phyloP scores from a whole-genome alignment of 2,888 invertebrate species.

The Drosophila mayaguana region DNA sequence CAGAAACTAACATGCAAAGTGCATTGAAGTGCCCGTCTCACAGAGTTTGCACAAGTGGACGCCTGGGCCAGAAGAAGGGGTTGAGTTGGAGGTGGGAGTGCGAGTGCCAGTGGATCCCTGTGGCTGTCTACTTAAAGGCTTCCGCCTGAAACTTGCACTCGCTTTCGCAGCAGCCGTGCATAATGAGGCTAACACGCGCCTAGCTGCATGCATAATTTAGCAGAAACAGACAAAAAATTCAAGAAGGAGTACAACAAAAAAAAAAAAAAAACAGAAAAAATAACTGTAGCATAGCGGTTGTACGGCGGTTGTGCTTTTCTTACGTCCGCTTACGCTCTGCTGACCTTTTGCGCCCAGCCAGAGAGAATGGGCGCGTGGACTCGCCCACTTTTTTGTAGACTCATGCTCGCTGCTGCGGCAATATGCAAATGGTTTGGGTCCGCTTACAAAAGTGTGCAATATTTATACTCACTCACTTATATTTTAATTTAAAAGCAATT shows the following conservation, averaged over 20 bases:
- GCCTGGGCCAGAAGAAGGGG: slow-evolving; percentile 5
- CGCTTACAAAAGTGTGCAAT: slow-evolving; percentile 37
- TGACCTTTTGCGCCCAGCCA: slow-evolving; percentile 48
- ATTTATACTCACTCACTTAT: slow-evolving; percentile 45
- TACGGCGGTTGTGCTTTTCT: slow-evolving; percentile 54
- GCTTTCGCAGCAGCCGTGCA: slow-evolving; percentile 68
- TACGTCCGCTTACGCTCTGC: slow-evolving; percentile 11
- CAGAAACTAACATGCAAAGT: slow-evolving; percentile 66
- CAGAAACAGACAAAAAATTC: slow-evolving; percentile 31
- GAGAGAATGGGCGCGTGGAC: background rate
- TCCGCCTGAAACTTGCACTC: slow-evolving; percentile 47
- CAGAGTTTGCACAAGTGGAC: slow-evolving; percentile 48
- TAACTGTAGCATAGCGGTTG: slow-evolving; percentile 19
- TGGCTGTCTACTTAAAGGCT: slow-evolving; percentile 71
- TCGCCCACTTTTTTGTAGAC: slow-evolving; percentile 7
- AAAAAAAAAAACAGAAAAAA: slow-evolving; percentile 4
- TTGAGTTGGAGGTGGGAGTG: background rate
- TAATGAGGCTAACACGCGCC: slow-evolving; percentile 77
- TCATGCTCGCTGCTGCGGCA: slow-evolving; percentile 22
- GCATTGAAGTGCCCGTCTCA: slow-evolving; percentile 53
- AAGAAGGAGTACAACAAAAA: background rate
- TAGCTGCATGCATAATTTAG: slow-evolving; percentile 77
- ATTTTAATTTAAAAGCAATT: slow-evolving; percentile 57
- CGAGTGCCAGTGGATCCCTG: slow-evolving; percentile 1
- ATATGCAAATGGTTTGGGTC: slow-evolving; percentile 38